Base-by-base conservation (phyloP, 1,140 invertebrate genomes). In the Conopomorpha cramerella region DNA sequence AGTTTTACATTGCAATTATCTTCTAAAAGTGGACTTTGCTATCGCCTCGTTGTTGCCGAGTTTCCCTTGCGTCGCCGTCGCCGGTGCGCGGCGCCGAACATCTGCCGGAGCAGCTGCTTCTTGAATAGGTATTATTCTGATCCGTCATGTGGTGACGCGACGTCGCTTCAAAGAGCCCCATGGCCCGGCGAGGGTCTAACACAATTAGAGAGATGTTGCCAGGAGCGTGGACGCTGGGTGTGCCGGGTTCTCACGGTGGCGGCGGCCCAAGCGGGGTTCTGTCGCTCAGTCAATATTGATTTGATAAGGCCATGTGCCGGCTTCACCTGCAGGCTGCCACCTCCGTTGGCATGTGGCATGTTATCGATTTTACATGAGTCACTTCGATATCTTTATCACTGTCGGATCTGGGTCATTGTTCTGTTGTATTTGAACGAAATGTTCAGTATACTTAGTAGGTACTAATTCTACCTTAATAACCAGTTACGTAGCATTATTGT, bases 351-450 rank as follows among this genome's bases (percentile, higher is more conserved):
- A 57, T 58, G 51, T 53, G 50, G 29, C 28, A 16, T 30, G 65
- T 70, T 74, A 74, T 72, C 70, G 67, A 71, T 67, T 67, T 55
- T 55, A 59, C 59, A 71, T 71, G 67, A 59, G 66, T 74, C 65
- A 70, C 61, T 52, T 56, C 63, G 61, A 71, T 74, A 55, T 55
- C n/a, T n/a, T 74, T 74, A 74, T 74, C 70, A 65, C 57, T 52
- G 46, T 41, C 54, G 51, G 58, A 74, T 72, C 65, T 74, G 59
- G 66, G 70, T 74, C 70, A 72, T 74, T 74, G 65, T 72, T 74
- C 65, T 66, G 66, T 73, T 59, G 54, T 66, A 56, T 58, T 65
- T n/a, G n/a, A n/a, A n/a, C n/a, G n/a, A n/a, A n/a, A n/a, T n/a
- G n/a, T n/a, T n/a, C n/a, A n/a, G n/a, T n/a, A n/a, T n/a, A n/a